A percentile compares a stretch with the other conserved stretches of the same genome.
These are phyloP conservation scores for Triplophysa rosa DNA, from an alignment of 2,113 vertebrate species.

Conservation along the genomic window DNA sequence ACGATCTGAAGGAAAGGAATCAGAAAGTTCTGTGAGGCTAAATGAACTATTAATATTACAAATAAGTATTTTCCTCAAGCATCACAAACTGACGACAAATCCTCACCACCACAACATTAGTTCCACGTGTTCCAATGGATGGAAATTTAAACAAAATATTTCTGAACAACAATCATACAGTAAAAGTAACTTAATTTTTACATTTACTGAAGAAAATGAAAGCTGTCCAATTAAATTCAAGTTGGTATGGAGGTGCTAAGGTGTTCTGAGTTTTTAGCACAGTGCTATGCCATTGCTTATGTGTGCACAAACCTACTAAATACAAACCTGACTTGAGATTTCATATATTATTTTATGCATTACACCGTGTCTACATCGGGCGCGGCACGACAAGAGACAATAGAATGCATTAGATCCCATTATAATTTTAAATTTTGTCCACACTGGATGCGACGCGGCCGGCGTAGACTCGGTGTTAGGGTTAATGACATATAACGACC, in stretches of 20 bases:
- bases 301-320: too few relatives aligned
- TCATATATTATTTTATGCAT: too few relatives aligned
- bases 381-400: too few relatives aligned
- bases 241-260: too few relatives aligned
- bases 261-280: neutral
- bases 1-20: neutral
- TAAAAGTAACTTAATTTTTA: neutral
- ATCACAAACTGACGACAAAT: neutral
- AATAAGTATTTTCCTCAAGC: neutral
- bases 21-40: neutral
- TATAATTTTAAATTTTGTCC: too few relatives aligned
- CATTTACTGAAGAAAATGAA: neutral
- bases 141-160: neutral
- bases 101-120: conserved; percentile 7
- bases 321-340: too few relatives aligned
- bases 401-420: too few relatives aligned
- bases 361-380: too few relatives aligned
- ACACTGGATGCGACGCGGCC: too few relatives aligned
- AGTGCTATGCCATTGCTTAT: too few relatives aligned
- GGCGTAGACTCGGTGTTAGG: too few relatives aligned
- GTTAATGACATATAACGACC: too few relatives aligned
- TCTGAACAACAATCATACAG: neutral
- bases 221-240: neutral
- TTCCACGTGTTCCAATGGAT: neutral
- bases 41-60: conserved; percentile 5